Evolutionary conservation across 2,113 vertebrate species (phyloP).

Genomic region (Aythya baeri): DNA sequence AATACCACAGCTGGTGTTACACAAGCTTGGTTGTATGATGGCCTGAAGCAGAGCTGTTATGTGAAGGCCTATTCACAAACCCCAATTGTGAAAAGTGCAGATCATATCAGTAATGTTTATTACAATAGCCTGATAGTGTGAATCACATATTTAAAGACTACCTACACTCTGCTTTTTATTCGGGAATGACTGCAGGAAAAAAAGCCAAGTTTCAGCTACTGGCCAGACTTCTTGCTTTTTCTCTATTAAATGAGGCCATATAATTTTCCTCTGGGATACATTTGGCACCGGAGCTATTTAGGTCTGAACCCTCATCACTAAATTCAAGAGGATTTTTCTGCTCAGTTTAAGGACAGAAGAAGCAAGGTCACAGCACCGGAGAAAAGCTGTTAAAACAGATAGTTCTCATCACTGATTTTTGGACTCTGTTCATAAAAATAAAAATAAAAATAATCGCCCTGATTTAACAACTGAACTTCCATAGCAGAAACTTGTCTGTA

Average conservation of each 20-base stretch:
- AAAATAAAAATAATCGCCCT: constrained; percentile 45
- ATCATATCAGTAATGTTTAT: constrained; percentile 12
- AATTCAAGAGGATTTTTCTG: constrained; percentile 47
- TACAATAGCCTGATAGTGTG: constrained; percentile 11
- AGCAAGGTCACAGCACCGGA: constrained; percentile 42
- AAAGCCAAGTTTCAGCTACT: constrained; percentile 14
- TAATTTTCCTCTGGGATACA: constrained; percentile 55
- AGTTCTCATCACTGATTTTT: constrained; percentile 8
- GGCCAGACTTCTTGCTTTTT: constrained; percentile 40
- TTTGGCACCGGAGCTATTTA: constrained; percentile 47
- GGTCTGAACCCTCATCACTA: constrained; percentile 35
- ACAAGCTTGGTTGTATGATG: neutral
- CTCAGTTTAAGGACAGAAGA: constrained; percentile 11
- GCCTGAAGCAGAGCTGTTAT: neutral
- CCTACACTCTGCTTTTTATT: constrained; percentile 21
- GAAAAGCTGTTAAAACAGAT: constrained; percentile 23
- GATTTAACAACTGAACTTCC: constrained; percentile 41
- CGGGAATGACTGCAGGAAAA: constrained; percentile 21
- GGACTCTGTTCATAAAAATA: constrained; percentile 20
- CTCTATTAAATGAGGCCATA: constrained; percentile 56
- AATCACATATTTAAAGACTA: constrained; percentile 52
- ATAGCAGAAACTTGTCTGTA: neutral
- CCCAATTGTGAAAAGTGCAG: constrained; percentile 1
- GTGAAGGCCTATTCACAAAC: constrained; percentile 36
- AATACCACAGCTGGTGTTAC: constrained; percentile 4